A percentile compares a stretch with the other conserved stretches of the same genome.
phyloP scores from a whole-genome alignment of 2,113 vertebrate species.

The Amazona vittata region DNA sequence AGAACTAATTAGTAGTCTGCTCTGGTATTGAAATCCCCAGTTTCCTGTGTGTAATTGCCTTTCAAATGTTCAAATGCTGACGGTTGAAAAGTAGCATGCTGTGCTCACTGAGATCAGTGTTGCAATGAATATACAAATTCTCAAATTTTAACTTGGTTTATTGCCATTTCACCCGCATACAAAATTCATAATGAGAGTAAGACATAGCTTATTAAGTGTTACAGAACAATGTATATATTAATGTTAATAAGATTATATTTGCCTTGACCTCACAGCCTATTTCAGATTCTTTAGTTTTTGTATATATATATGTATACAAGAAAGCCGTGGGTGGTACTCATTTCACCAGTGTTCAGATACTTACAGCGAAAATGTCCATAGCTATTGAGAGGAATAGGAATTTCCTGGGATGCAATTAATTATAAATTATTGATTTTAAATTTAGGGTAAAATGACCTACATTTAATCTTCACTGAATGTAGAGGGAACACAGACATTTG shows the following conservation, averaged over 20 bases:
- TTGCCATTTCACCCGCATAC: constrained; percentile 4
- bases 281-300: not conserved
- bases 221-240: constrained; percentile 28
- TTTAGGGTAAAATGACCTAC: not conserved
- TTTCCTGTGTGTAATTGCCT: constrained; percentile 32
- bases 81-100: constrained; percentile 24
- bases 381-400: not conserved
- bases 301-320: not conserved
- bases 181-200: constrained; percentile 21
- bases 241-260: constrained; percentile 1
- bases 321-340: not conserved
- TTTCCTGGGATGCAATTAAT: not conserved
- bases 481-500: not conserved
- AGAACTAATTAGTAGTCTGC: constrained; percentile 22
- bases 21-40: not conserved
- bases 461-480: not conserved
- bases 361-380: not conserved
- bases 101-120: constrained; percentile 17
- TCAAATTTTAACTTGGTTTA: constrained; percentile 30
- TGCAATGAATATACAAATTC: constrained; percentile 4
- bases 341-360: not conserved
- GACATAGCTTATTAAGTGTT: constrained; percentile 19
- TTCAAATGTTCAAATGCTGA: constrained; percentile 38
- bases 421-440: not conserved
- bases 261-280: not conserved